These are phyloP conservation scores for Mnemiopsis leidyi DNA, from an alignment of 37 sponge, comb jelly and placozoan genomes.

Conservation along the genomic window DNA sequence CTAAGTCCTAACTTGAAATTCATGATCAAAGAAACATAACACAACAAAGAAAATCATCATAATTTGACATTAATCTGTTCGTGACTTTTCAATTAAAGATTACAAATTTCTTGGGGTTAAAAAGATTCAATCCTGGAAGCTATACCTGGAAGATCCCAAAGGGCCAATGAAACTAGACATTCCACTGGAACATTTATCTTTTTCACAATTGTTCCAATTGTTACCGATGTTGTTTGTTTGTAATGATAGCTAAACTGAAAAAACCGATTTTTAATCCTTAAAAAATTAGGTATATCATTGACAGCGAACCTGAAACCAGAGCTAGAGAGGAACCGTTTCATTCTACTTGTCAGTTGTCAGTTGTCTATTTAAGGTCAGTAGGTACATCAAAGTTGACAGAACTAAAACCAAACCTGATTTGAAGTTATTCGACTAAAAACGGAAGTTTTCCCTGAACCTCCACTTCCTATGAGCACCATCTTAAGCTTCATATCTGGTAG, in stretches of 20 bases:
- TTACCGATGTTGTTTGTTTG: slow-evolving; percentile 41
- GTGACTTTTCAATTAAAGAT: too few species aligned
- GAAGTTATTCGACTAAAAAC: slow-evolving; percentile 4
- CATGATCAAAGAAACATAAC: too few species aligned
- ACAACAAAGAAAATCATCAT: too few species aligned
- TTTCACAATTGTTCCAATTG: slow-evolving; percentile 42
- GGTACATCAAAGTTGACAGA: neutral
- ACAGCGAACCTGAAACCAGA: too few species aligned
- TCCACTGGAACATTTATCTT: slow-evolving; percentile 63
- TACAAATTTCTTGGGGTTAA: too few species aligned
- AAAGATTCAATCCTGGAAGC: neutral
- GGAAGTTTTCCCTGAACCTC: slow-evolving; percentile 55
- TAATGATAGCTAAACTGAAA: slow-evolving; percentile 39
- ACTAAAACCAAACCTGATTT: neutral
- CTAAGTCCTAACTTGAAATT: too few species aligned
- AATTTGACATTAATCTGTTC: too few species aligned
- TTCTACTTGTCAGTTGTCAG: too few species aligned
- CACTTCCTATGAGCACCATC: slow-evolving; percentile 12
- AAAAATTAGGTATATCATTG: neutral
- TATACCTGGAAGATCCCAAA: slow-evolving; percentile 42
- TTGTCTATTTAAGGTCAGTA: too few species aligned
- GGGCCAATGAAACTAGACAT: slow-evolving; percentile 10
- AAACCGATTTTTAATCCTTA: too few species aligned
- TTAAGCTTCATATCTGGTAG: slow-evolving; percentile 19
- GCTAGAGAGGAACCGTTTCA: too few species aligned